phyloP scores from a whole-genome alignment of 2,797 vertebrate genomes.

The Bradypodion pumilum region DNA sequence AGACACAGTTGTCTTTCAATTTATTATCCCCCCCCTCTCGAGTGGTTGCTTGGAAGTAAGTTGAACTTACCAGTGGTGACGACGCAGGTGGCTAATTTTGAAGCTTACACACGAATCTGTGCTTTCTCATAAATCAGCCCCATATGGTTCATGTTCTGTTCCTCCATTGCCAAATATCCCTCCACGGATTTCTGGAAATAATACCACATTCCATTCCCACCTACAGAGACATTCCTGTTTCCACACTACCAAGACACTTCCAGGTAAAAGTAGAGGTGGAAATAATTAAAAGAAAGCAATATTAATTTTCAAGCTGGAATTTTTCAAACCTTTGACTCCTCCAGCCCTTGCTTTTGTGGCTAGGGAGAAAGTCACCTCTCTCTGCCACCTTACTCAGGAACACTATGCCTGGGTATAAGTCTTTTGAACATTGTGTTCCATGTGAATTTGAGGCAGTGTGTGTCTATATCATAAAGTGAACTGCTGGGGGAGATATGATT shows the following conservation, averaged over 20 bases:
- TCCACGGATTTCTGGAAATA: neutral
- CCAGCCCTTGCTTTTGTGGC: neutral
- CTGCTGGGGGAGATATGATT: conserved; percentile 58
- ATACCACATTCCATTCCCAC: neutral
- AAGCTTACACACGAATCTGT: neutral
- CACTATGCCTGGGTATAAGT: neutral
- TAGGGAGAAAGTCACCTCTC: too few relatives aligned
- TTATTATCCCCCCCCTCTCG: neutral
- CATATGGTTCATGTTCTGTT: neutral
- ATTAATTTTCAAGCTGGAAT: neutral
- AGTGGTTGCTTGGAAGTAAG: neutral
- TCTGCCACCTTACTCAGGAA: neutral
- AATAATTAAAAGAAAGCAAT: conserved; percentile 52
- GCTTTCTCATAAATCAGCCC: too few relatives aligned
- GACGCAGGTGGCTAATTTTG: conserved; percentile 17
- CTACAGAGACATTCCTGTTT: conserved; percentile 31
- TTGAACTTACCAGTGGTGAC: neutral
- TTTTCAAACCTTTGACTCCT: conserved; percentile 62
- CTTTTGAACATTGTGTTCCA: neutral
- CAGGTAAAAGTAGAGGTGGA: conserved; percentile 11
- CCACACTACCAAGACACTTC: neutral
- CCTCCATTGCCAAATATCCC: conserved; percentile 5
- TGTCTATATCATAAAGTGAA: conserved; percentile 47
- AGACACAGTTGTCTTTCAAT: neutral
- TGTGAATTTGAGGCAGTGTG: conserved; percentile 24